Evolutionary conservation across 2,113 vertebrate genomes (phyloP).

Genomic region (Passer montanus): DNA sequence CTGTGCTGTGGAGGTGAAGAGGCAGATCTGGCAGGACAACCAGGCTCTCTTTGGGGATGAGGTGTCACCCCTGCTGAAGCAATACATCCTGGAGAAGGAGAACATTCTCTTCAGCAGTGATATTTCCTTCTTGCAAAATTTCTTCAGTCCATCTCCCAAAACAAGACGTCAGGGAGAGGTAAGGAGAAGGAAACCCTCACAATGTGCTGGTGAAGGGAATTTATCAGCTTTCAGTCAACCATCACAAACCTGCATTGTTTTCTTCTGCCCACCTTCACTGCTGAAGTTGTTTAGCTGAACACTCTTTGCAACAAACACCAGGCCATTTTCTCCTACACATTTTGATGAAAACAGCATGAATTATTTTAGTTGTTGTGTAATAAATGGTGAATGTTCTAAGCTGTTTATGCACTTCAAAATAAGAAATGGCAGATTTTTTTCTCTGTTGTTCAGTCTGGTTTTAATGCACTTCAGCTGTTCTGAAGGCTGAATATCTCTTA

Average conservation of each 20-base stretch:
- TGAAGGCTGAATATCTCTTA: background rate
- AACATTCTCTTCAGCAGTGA: constrained; percentile 89
- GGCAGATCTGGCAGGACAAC: constrained; percentile 99
- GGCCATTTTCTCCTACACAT: background rate
- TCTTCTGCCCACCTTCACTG: background rate
- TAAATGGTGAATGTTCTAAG: background rate
- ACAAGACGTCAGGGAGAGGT: constrained; percentile 94
- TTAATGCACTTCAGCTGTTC: background rate
- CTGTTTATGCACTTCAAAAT: background rate
- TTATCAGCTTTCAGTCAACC: background rate
- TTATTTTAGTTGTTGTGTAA: background rate
- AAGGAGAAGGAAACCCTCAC: background rate
- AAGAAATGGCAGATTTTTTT: background rate
- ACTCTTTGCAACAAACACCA: background rate
- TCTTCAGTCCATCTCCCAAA: constrained; percentile 94
- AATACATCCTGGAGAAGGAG: constrained; percentile 97
- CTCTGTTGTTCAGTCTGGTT: background rate
- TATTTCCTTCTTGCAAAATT: constrained; percentile 94
- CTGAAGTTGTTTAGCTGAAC: background rate
- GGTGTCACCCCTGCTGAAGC: constrained; percentile 92
- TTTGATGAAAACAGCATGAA: background rate
- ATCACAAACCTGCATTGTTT: background rate
- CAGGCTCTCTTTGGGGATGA: constrained; percentile 97
- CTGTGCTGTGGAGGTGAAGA: constrained; percentile 94
- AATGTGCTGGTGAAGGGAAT: accelerated